Evolutionary conservation across 2,888 invertebrate genomes (phyloP).

Genomic region (Torymus texanus): DNA sequence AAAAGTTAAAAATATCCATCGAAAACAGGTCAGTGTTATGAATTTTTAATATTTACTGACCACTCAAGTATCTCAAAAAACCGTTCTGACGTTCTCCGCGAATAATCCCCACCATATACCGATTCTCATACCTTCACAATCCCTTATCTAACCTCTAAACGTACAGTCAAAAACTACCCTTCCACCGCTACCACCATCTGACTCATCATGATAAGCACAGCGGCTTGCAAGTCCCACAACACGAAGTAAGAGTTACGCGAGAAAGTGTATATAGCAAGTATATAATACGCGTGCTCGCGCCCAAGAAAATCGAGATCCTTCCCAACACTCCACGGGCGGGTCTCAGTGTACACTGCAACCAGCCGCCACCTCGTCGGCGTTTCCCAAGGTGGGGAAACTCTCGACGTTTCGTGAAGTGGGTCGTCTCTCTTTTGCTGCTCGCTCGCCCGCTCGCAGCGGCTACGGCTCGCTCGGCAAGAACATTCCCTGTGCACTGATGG

Average conservation of each 20-base stretch:
- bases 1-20: no score
- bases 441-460: conserved; percentile 11
- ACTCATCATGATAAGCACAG: no score
- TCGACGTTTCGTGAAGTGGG: conserved; percentile 68
- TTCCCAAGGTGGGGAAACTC: conserved; percentile 57
- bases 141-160: no score
- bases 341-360: conserved; percentile 3
- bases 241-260: conserved; percentile 36
- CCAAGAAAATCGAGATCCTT: conserved; percentile 54
- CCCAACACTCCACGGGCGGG: conserved; percentile 18
- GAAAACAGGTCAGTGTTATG: no score
- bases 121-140: no score
- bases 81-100: no score
- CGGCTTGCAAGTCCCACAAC: not conserved
- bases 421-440: conserved; percentile 69
- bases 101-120: no score
- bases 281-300: conserved; percentile 20
- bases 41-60: no score
- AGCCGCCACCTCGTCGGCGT: conserved; percentile 14
- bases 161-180: no score
- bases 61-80: not conserved
- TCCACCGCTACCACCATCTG: no score
- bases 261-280: conserved; percentile 39
- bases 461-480: conserved; percentile 66
- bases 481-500: conserved; percentile 66